Conservation (phyloP, 2,888 invertebrate genomes). For the Petrolisthes cinctipes region DNA sequence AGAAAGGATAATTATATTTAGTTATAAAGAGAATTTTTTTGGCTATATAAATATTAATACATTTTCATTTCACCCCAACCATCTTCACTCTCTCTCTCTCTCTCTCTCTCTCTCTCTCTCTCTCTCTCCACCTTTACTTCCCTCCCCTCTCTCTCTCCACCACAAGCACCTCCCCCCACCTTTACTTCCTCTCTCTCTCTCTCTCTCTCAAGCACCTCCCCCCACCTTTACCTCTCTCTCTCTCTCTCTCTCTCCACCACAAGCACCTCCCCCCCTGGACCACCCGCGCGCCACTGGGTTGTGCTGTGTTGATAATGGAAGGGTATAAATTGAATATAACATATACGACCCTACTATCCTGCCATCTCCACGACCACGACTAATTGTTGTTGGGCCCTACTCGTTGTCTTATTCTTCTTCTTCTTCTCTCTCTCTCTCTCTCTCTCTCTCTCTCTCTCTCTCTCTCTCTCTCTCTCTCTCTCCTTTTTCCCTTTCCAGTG, state of each 20-base stretch:
- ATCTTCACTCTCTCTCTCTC: background rate
- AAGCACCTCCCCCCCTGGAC: constrained; percentile 1
- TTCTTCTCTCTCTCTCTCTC: background rate
- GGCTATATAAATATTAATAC: no score
- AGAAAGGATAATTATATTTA: no score
- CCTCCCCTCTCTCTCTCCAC: constrained; percentile 3
- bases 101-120: constrained; percentile 10
- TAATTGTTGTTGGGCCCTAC: constrained; percentile 28
- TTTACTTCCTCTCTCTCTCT: background rate
- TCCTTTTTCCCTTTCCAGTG: background rate
- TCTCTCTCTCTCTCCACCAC: background rate
- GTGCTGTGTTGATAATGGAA: constrained; percentile 22
- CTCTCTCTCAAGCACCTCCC: background rate
- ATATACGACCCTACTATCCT: constrained; percentile 27
- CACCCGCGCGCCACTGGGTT: no score
- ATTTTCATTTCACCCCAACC: background rate
- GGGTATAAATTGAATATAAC: constrained; percentile 43
- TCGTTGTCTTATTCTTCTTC: background rate
- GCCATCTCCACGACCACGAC: constrained; percentile 27
- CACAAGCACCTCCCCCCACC: background rate
- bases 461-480: background rate
- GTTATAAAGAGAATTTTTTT: no score
- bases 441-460: constrained; percentile 10
- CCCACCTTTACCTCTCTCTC: background rate
- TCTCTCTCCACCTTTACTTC: background rate